These are phyloP conservation scores for Cylindroiulus punctatus DNA, from an alignment of 2,888 invertebrate genomes.

Conservation along the genomic window DNA sequence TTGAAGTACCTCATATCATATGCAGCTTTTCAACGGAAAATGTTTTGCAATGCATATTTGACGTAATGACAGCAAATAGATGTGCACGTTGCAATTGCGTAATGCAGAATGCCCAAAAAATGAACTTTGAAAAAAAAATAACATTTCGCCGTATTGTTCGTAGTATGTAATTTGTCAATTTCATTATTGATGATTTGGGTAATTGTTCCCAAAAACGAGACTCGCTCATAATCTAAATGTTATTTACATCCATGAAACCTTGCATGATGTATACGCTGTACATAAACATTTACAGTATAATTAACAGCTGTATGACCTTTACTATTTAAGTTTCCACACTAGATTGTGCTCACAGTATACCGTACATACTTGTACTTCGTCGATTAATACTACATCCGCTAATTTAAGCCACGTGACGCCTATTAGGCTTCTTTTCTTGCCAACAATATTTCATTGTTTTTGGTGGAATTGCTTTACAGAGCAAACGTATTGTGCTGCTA, in stretches of 20 bases:
- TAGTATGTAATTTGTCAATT: too few relatives aligned
- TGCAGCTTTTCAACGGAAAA: background rate
- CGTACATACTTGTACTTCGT: background rate
- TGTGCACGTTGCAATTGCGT: background rate
- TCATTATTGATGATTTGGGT: too few relatives aligned
- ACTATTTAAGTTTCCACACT: too few relatives aligned
- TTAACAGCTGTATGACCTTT: too few relatives aligned
- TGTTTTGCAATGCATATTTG: background rate
- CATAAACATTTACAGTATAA: too few relatives aligned
- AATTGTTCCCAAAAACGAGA: too few relatives aligned
- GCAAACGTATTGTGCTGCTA: background rate
- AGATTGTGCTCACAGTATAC: too few relatives aligned
- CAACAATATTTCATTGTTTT: background rate
- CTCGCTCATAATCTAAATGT: too few relatives aligned
- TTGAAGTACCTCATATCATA: background rate
- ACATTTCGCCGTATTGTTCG: background rate
- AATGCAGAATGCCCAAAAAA: background rate
- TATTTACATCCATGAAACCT: too few relatives aligned
- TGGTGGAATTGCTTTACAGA: background rate
- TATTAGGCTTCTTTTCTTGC: background rate
- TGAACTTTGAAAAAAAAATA: background rate
- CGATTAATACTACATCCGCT: background rate
- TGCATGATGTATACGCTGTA: too few relatives aligned
- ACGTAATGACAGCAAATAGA: background rate
- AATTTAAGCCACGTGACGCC: background rate